Conservation (phyloP, 2,113 vertebrate species). For the Pterocles burchelli region DNA sequence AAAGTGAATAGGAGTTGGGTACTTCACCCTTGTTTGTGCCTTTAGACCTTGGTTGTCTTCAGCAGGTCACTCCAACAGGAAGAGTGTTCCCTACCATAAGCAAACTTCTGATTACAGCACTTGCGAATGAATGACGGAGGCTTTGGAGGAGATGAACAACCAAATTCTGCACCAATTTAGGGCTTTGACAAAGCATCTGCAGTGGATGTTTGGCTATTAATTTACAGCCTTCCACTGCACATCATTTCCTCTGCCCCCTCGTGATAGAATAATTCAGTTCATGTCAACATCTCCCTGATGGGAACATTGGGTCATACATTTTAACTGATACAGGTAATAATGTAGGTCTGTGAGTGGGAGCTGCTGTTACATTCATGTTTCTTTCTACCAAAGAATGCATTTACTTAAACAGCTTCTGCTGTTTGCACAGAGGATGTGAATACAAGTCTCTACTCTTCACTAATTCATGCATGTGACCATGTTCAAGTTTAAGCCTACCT, state of each 20-base stretch:
- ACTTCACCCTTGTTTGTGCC: neutral
- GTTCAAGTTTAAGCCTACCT: neutral
- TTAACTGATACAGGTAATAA: neutral
- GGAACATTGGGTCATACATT: neutral
- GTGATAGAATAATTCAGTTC: neutral
- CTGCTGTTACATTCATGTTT: neutral
- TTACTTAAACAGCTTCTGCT: conserved; percentile 30
- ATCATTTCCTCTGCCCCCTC: neutral
- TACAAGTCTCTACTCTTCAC: neutral
- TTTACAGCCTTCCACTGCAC: neutral
- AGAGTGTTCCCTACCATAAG: neutral
- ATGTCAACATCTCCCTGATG: neutral
- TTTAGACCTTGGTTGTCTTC: neutral
- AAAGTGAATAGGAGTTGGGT: neutral
- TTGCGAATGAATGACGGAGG: neutral
- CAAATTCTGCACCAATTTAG: neutral
- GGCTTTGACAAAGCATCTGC: neutral
- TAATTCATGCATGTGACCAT: neutral
- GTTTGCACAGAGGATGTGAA: neutral
- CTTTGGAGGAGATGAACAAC: neutral
- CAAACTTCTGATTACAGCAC: neutral
- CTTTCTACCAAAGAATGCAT: neutral
- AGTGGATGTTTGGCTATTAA: neutral
- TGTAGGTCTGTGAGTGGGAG: neutral
- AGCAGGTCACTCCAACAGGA: neutral